Evolutionary conservation across 2,113 vertebrate genomes (phyloP).

Genomic region (Daphoenositta chrysoptera): DNA sequence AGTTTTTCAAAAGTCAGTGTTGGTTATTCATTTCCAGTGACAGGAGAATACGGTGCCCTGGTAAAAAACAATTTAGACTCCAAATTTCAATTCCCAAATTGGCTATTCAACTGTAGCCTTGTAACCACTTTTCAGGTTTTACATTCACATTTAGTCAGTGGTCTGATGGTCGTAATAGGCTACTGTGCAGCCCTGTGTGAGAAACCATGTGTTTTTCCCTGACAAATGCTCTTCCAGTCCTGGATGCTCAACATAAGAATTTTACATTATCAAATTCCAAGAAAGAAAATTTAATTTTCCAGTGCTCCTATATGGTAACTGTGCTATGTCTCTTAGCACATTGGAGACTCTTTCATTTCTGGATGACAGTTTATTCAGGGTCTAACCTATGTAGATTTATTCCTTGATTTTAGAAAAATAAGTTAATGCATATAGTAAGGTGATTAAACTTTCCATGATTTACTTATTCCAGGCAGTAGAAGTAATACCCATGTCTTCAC

Average conservation of each 20-base stretch:
- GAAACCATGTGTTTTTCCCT: not conserved
- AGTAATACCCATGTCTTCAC: not conserved
- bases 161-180: not conserved
- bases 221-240: not conserved
- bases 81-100: not conserved
- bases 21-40: not conserved
- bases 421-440: not conserved
- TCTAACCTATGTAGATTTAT: not conserved
- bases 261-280: not conserved
- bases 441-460: not conserved
- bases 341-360: not conserved
- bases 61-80: not conserved
- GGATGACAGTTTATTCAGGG: not conserved
- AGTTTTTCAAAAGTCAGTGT: not conserved
- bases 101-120: not conserved
- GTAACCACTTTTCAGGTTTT: not conserved
- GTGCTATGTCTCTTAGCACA: not conserved
- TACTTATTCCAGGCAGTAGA: not conserved
- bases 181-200: not conserved
- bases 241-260: not conserved
- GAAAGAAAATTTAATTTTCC: not conserved
- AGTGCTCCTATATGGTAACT: not conserved
- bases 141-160: not conserved
- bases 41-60: not conserved
- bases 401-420: not conserved